A percentile compares a stretch with the other conserved stretches of the same genome.
Conservation (phyloP, 2,113 vertebrate species). For the Gopherus evgoodei region DNA sequence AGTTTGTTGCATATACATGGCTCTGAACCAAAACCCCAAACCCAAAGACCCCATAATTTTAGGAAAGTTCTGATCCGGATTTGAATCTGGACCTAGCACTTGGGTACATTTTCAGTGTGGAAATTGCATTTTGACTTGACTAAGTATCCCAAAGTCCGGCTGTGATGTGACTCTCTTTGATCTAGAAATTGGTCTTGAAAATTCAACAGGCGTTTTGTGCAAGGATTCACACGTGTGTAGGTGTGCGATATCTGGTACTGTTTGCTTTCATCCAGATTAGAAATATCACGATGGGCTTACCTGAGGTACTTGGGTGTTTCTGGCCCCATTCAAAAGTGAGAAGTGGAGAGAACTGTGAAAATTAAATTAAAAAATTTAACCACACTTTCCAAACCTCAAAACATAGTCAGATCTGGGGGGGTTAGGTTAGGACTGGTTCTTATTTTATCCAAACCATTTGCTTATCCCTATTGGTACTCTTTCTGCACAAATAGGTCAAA, state of each 20-base stretch:
- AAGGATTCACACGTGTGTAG: neutral
- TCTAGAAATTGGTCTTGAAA: neutral
- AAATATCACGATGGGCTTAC: conserved; percentile 2
- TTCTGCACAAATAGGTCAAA: conserved; percentile 21
- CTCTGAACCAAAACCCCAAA: neutral
- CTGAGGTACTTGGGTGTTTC: neutral
- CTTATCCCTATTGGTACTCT: conserved; percentile 32
- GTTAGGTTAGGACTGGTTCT: conserved; percentile 27
- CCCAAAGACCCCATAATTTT: neutral
- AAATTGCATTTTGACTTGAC: neutral
- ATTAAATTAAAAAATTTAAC: conserved; percentile 8
- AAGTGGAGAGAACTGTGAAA: conserved; percentile 9
- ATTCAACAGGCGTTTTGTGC: neutral
- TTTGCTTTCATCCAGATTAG: neutral
- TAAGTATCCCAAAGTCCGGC: neutral
- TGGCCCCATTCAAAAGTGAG: conserved; percentile 22
- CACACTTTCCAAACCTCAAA: conserved; percentile 21
- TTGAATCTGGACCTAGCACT: neutral
- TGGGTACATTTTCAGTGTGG: neutral
- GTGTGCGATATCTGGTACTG: neutral
- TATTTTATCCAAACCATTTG: conserved; percentile 36
- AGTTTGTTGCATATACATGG: neutral
- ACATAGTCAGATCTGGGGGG: neutral
- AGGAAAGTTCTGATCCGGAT: neutral
- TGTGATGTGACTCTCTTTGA: neutral